Evolutionary conservation across 2,797 vertebrate species (phyloP).

Genomic region (Mormyrops attenuatus): DNA sequence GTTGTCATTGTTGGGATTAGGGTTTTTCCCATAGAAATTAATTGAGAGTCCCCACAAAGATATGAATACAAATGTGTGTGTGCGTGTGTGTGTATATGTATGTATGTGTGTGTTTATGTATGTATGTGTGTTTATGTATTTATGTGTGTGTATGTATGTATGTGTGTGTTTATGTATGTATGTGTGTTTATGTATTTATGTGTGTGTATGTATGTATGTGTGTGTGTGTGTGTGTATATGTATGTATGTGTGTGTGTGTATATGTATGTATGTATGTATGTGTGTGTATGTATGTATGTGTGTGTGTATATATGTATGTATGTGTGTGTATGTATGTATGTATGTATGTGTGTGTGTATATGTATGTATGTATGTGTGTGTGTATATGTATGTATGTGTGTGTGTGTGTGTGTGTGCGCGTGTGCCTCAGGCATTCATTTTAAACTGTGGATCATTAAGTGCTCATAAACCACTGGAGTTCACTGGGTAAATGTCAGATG

Average conservation of each 20-base stretch:
- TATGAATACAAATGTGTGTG: neutral
- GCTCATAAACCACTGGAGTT: conserved; percentile 3
- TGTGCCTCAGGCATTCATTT: conserved; percentile 19
- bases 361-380: too few relatives aligned
- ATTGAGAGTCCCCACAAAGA: neutral
- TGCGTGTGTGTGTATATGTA: neutral
- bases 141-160: neutral
- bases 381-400: too few relatives aligned
- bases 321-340: too few relatives aligned
- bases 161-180: neutral
- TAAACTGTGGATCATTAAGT: conserved; percentile 23
- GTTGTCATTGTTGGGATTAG: neutral
- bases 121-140: neutral
- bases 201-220: too few relatives aligned
- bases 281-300: too few relatives aligned
- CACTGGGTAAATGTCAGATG: conserved; percentile 55
- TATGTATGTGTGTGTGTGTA: too few relatives aligned
- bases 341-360: too few relatives aligned
- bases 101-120: neutral
- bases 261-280: too few relatives aligned
- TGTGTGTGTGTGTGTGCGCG: neutral
- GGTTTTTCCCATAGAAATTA: neutral
- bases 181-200: too few relatives aligned
- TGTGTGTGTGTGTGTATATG: too few relatives aligned
- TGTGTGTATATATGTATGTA: too few relatives aligned